Conservation (phyloP, 2,113 vertebrate genomes). For the Symphodus melops region DNA sequence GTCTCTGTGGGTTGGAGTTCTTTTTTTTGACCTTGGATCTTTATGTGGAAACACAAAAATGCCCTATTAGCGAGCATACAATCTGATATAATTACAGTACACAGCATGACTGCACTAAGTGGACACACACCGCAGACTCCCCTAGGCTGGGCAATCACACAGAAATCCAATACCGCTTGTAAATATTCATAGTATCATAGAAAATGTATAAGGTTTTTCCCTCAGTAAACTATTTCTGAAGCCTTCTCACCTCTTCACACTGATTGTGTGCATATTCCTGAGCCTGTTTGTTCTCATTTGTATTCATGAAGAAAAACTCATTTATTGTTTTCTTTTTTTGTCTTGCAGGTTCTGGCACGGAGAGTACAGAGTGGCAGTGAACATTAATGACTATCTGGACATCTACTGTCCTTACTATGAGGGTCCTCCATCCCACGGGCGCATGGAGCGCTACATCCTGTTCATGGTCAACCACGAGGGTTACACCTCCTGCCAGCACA, state of each 20-base stretch:
- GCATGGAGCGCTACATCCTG: slow-evolving; percentile 93
- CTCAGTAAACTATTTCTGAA: no score
- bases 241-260: no score
- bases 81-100: slow-evolving; percentile 24
- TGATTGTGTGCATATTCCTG: not conserved
- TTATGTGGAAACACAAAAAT: slow-evolving; percentile 11
- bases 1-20: slow-evolving; percentile 14
- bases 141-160: slow-evolving; percentile 33
- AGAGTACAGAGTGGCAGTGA: slow-evolving; percentile 94
- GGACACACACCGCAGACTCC: slow-evolving; percentile 2
- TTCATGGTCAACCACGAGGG: slow-evolving; percentile 97
- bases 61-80: not conserved
- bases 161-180: slow-evolving; percentile 46
- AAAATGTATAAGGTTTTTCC: not conserved
- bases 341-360: slow-evolving; percentile 90
- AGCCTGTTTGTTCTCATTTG: slow-evolving; percentile 2
- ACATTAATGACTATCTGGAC: slow-evolving; percentile 98
- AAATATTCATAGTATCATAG: slow-evolving; percentile 47
- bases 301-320: not conserved
- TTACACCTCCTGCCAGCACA: slow-evolving; percentile 92
- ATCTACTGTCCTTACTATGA: slow-evolving; percentile 97
- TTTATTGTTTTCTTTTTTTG: not conserved
- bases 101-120: slow-evolving; percentile 19
- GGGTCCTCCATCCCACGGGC: slow-evolving; percentile 87
- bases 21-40: slow-evolving; percentile 23